Evolutionary conservation across 2,113 vertebrate species (phyloP).

Genomic region (Pteropus alecto): DNA sequence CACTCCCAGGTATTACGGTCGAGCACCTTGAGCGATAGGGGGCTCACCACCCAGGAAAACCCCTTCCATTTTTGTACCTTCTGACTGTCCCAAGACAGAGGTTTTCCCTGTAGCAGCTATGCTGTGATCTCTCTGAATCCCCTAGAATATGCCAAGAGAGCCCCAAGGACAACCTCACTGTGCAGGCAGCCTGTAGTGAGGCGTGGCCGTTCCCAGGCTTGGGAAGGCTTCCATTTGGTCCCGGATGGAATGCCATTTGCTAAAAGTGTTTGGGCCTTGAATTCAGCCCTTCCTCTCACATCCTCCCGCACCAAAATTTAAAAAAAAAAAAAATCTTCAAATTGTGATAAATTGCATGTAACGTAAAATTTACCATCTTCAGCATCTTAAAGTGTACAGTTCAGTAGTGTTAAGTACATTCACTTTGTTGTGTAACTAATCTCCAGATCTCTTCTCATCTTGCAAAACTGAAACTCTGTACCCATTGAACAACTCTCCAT

Average conservation of each 20-base stretch:
- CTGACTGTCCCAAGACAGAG: neutral
- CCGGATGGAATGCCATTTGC: neutral
- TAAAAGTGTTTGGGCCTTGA: neutral
- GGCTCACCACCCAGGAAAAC: neutral
- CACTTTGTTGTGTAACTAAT: neutral
- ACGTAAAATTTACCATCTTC: neutral
- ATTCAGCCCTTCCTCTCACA: neutral
- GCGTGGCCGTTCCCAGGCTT: neutral
- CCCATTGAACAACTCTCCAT: neutral
- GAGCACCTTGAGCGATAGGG: neutral
- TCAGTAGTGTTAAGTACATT: neutral
- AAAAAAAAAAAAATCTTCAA: neutral
- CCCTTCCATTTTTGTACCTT: neutral
- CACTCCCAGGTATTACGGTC: neutral
- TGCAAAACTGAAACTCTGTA: neutral
- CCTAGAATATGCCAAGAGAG: neutral
- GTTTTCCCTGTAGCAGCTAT: neutral
- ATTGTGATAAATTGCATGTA: neutral
- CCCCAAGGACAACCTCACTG: neutral
- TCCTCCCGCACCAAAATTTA: neutral
- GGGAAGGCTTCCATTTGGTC: neutral
- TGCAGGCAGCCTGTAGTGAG: neutral
- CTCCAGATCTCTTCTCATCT: constrained; percentile 2
- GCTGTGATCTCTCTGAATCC: neutral
- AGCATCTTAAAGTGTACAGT: neutral